phyloP scores from a whole-genome alignment of 2,113 vertebrate genomes.

The Petroica traversi region DNA sequence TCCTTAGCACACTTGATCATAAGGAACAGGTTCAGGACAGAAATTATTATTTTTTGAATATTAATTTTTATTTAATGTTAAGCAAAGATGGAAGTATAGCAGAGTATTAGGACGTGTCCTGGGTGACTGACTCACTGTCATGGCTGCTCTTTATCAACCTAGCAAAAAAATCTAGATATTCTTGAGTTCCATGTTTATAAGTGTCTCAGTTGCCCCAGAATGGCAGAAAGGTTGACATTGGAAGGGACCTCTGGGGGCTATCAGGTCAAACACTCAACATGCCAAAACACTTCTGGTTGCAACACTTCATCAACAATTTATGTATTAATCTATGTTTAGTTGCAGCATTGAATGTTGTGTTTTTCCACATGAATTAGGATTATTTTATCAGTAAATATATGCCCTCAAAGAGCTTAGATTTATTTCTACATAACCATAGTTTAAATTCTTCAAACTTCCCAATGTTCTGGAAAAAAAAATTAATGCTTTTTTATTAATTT shows the following conservation, averaged over 20 bases:
- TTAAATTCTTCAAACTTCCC: background rate
- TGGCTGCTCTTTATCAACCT: background rate
- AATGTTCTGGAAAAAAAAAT: background rate
- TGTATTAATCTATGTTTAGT: background rate
- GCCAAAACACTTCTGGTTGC: background rate
- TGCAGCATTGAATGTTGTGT: background rate
- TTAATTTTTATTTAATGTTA: background rate
- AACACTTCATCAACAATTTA: background rate
- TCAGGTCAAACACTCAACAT: background rate
- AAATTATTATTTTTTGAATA: background rate
- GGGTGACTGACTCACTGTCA: background rate
- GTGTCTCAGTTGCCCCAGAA: background rate
- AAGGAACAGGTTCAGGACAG: background rate
- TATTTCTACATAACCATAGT: background rate
- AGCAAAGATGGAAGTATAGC: background rate
- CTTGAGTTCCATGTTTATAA: background rate
- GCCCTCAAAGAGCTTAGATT: background rate
- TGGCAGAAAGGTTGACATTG: background rate
- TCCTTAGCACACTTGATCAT: background rate
- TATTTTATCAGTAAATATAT: background rate
- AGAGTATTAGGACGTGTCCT: background rate
- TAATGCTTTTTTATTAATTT: background rate
- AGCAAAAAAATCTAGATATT: background rate
- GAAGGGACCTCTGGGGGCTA: rapidly evolving
- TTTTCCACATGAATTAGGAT: background rate